phyloP scores from a whole-genome alignment of 1,140 invertebrate species.

The Drosophila sp. region DNA sequence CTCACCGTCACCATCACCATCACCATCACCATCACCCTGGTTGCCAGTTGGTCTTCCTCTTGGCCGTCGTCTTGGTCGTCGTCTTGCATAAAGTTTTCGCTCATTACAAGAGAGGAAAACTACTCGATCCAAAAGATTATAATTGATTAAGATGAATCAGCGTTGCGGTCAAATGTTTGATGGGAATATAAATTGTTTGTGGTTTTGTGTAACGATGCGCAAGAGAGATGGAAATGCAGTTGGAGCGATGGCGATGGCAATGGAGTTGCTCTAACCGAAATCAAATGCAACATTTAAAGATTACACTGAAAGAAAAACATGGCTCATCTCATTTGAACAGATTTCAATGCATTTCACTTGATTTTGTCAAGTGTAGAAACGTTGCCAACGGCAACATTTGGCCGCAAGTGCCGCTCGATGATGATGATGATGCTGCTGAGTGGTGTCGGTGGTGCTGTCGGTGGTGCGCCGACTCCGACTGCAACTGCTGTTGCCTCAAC shows the following conservation, averaged over 20 bases:
- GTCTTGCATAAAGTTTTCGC: constrained; percentile 56
- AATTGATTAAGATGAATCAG: constrained; percentile 82
- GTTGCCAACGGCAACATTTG: constrained; percentile 35
- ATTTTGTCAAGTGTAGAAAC: constrained; percentile 10
- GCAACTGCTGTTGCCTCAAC: constrained; percentile 71
- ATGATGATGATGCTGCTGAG: constrained; percentile 61
- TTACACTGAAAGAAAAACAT: constrained; percentile 13
- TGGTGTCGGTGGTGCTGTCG: constrained; percentile 12
- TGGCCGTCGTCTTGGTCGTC: too few species aligned
- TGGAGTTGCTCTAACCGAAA: constrained; percentile 68
- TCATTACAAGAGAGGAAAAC: constrained; percentile 63
- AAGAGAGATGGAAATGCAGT: constrained; percentile 46
- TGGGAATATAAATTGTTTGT: constrained; percentile 82
- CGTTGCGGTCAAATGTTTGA: constrained; percentile 82
- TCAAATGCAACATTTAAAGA: constrained; percentile 74
- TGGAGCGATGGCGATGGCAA: constrained; percentile 26
- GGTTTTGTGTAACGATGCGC: constrained; percentile 79
- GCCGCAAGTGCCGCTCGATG: constrained; percentile 58
- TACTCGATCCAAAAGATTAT: constrained; percentile 75
- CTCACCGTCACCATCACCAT: neutral
- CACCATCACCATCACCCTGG: neutral
- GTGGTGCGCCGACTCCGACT: constrained; percentile 1
- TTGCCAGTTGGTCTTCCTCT: neutral
- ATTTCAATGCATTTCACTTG: neutral
- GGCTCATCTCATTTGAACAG: neutral